Evolutionary conservation across 2,113 vertebrate genomes (phyloP).

Genomic region (Erinaceus europaeus): DNA sequence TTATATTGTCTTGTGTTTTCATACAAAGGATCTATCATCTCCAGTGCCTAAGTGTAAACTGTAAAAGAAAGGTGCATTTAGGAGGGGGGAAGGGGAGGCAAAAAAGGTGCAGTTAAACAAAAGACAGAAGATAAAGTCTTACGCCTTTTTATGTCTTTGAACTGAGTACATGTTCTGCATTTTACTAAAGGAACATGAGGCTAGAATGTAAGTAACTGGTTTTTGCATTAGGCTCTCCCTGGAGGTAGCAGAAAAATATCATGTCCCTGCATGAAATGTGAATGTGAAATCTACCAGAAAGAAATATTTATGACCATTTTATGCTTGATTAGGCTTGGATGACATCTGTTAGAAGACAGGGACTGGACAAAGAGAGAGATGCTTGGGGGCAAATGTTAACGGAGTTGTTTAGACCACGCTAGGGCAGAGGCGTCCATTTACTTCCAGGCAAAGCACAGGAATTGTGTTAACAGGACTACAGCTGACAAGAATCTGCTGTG

Average conservation of each 20-base stretch:
- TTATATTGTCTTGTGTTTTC: slow-evolving; percentile 71
- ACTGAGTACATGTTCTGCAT: slow-evolving; percentile 88
- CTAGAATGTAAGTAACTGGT: slow-evolving; percentile 95
- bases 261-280: slow-evolving; percentile 95
- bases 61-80: slow-evolving; percentile 81
- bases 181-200: slow-evolving; percentile 92
- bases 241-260: slow-evolving; percentile 93
- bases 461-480: slow-evolving; percentile 82
- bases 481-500: slow-evolving; percentile 81
- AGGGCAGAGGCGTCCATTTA: slow-evolving; percentile 85
- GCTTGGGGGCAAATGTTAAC: slow-evolving; percentile 93
- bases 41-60: slow-evolving; percentile 83
- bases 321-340: slow-evolving; percentile 99
- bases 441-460: slow-evolving; percentile 85
- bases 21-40: slow-evolving; percentile 84
- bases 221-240: slow-evolving; percentile 97
- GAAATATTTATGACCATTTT: slow-evolving; percentile 99
- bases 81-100: slow-evolving; percentile 67
- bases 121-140: slow-evolving; percentile 86
- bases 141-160: slow-evolving; percentile 83
- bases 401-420: slow-evolving; percentile 90
- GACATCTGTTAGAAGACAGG: slow-evolving; percentile 94
- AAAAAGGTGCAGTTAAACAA: slow-evolving; percentile 83
- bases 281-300: slow-evolving; percentile 99
- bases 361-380: slow-evolving; percentile 92